These are phyloP conservation scores for Anastrepha ludens DNA, from an alignment of 1,140 invertebrate genomes.

Conservation along the genomic window DNA sequence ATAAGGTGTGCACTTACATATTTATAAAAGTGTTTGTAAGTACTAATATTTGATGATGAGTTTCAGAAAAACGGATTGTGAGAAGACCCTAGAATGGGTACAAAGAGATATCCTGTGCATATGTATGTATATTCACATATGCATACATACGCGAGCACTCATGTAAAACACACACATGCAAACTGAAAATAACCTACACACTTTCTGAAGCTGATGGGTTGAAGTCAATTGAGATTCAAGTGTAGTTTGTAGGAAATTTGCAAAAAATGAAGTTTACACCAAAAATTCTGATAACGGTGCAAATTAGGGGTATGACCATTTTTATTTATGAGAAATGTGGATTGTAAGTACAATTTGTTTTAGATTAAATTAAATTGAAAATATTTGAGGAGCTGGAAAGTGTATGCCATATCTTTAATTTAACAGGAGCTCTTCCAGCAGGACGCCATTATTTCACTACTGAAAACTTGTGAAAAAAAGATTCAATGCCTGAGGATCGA, in stretches of 20 bases:
- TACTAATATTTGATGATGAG: conserved; percentile 9
- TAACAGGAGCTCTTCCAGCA: too few species aligned
- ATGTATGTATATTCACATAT: too few species aligned
- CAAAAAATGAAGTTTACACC: not conserved
- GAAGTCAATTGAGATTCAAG: not conserved
- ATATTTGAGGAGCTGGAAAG: too few species aligned
- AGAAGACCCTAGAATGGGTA: not conserved
- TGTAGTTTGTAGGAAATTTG: not conserved
- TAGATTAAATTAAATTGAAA: too few species aligned
- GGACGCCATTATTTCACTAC: too few species aligned
- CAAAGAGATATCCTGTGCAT: not conserved
- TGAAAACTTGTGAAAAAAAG: too few species aligned
- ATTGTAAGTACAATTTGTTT: too few species aligned
- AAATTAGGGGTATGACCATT: not conserved
- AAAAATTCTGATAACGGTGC: not conserved
- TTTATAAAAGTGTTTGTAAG: not conserved
- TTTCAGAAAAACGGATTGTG: not conserved
- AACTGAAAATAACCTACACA: not conserved
- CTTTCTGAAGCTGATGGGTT: not conserved
- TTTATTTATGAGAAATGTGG: too few species aligned
- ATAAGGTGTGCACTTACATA: not conserved
- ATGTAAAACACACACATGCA: too few species aligned
- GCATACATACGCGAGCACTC: too few species aligned
- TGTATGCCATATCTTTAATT: too few species aligned
- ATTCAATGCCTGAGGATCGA: too few species aligned